Evolutionary conservation across 2,113 vertebrate species (phyloP).

Genomic region (Zosterops pallidus): DNA sequence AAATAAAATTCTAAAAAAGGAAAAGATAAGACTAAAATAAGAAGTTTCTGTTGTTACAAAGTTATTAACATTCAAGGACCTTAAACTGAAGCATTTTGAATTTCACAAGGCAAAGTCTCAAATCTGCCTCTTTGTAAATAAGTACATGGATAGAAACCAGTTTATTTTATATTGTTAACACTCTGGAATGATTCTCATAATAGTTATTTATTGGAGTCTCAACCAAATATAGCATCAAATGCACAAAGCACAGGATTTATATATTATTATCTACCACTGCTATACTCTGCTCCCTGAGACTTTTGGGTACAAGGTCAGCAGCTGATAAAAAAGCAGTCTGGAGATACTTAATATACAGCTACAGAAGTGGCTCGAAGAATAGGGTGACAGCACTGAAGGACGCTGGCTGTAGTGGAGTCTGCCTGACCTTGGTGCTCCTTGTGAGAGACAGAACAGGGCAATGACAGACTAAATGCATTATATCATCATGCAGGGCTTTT

Average conservation of each 20-base stretch:
- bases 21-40: background rate
- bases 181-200: background rate
- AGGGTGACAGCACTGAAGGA: background rate
- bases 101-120: background rate
- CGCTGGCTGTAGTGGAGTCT: background rate
- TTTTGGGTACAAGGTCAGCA: background rate
- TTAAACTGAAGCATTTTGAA: background rate
- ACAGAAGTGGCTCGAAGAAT: background rate
- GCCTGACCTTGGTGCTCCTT: slow-evolving; percentile 35
- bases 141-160: background rate
- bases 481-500: background rate
- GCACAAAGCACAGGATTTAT: background rate
- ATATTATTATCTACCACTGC: background rate
- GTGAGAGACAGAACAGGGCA: background rate
- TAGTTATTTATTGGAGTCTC: background rate
- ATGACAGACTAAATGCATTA: background rate
- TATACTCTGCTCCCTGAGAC: background rate
- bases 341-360: background rate
- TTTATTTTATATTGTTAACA: background rate
- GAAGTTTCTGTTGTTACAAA: background rate
- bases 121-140: background rate
- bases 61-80: background rate
- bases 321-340: background rate
- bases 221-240: background rate
- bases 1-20: background rate